Conservation (phyloP, 2,888 invertebrate genomes). For the Pheosia tremula region DNA sequence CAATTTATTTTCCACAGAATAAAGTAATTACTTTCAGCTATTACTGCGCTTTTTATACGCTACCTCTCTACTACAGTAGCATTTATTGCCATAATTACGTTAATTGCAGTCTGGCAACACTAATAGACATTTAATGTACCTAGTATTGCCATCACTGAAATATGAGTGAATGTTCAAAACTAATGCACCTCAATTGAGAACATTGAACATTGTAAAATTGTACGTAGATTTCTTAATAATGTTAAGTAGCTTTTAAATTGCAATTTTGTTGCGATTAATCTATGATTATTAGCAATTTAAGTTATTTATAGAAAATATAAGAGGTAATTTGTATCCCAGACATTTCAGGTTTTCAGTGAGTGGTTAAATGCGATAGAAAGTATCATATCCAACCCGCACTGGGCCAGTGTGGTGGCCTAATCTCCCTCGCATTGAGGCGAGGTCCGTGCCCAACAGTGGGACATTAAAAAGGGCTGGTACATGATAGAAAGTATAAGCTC, state of each 20-base stretch:
- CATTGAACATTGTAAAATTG: neutral
- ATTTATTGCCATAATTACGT: conserved; percentile 18
- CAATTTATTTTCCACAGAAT: conserved; percentile 11
- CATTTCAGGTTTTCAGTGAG: too few relatives aligned
- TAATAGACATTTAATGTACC: conserved; percentile 14
- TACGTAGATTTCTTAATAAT: neutral
- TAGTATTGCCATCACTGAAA: conserved; percentile 15
- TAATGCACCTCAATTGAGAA: neutral
- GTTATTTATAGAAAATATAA: too few relatives aligned
- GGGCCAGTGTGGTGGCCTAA: too few relatives aligned
- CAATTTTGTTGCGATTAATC: neutral
- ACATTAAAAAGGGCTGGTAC: too few relatives aligned
- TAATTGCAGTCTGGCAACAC: conserved; percentile 18
- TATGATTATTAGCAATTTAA: too few relatives aligned
- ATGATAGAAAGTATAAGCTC: too few relatives aligned
- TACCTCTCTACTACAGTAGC: conserved; percentile 11
- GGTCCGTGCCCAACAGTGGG: too few relatives aligned
- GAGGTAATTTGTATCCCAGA: too few relatives aligned
- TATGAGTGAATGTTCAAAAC: conserved; percentile 23
- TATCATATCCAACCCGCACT: too few relatives aligned
- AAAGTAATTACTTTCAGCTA: neutral
- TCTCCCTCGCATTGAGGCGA: too few relatives aligned
- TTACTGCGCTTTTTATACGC: neutral
- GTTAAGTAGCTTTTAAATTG: neutral
- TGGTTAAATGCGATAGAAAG: too few relatives aligned